Conservation (phyloP, 2,888 invertebrate genomes). For the Noctua comes region DNA sequence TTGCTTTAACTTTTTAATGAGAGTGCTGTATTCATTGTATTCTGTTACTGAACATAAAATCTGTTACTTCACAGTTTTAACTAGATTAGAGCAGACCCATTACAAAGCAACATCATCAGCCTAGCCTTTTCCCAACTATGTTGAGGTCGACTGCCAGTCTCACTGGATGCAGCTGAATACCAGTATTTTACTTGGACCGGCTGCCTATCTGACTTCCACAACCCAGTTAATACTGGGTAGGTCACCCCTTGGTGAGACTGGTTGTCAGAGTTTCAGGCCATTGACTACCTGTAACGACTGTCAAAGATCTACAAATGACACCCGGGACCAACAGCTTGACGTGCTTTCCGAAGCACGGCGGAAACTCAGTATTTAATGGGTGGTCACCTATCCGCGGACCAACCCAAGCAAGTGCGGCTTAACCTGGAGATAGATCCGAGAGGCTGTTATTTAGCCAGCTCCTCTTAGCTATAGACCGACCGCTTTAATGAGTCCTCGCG, state of each 20-base stretch:
- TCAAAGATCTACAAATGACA: not conserved
- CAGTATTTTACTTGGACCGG: not conserved
- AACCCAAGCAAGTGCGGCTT: not conserved
- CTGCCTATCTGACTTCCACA: not conserved
- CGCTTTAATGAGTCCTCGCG: too few relatives aligned
- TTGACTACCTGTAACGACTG: not conserved
- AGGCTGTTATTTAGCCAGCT: too few relatives aligned
- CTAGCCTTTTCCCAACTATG: not conserved
- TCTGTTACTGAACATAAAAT: conserved; percentile 15
- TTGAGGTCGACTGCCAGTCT: not conserved
- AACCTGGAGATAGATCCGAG: too few relatives aligned
- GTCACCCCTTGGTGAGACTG: not conserved
- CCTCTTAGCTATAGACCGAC: not conserved
- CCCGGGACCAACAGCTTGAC: not conserved
- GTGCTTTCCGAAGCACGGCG: too few relatives aligned
- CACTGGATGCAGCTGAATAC: not conserved
- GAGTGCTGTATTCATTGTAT: conserved; percentile 18
- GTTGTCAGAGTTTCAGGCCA: not conserved
- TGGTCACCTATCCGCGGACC: not conserved
- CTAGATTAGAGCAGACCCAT: too few relatives aligned
- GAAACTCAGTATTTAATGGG: not conserved
- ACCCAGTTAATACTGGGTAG: not conserved
- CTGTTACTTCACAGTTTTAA: not conserved
- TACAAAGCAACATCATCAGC: too few relatives aligned
- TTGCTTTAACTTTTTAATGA: conserved; percentile 15